A percentile compares a stretch with the other conserved stretches of the same genome.
Conservation (phyloP, 64 coral and sea anemone genomes). For the Anthopleura sola region DNA sequence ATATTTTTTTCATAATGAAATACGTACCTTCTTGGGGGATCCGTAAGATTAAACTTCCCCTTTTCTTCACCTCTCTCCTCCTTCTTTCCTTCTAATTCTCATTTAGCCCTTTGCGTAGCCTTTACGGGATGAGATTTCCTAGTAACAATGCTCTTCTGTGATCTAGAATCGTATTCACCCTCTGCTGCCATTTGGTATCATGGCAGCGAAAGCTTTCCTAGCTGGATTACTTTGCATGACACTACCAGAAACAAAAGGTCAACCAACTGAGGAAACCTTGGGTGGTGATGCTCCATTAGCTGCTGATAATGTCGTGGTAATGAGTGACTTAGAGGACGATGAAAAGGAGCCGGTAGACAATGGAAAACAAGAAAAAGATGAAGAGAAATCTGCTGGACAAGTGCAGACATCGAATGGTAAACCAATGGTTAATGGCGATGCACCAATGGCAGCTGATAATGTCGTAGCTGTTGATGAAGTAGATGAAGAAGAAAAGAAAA, state of each 20-base stretch:
- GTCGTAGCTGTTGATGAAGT: background rate
- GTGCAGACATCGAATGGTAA: background rate
- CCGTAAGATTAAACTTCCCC: too few relatives aligned
- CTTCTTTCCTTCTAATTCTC: background rate
- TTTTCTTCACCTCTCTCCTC: too few relatives aligned
- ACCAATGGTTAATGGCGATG: background rate
- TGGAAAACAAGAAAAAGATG: background rate
- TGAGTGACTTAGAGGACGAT: background rate
- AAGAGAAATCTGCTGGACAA: background rate
- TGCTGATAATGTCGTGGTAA: background rate
- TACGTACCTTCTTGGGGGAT: too few relatives aligned
- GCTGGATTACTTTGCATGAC: slow-evolving; percentile 61
- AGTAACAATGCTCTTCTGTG: background rate
- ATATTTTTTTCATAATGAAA: too few relatives aligned
- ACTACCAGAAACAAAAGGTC: slow-evolving; percentile 54
- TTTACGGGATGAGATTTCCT: background rate
- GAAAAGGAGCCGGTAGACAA: background rate
- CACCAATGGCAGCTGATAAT: background rate
- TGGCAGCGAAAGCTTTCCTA: slow-evolving; percentile 34
- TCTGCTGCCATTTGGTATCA: slow-evolving; percentile 58
- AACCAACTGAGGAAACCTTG: slow-evolving; percentile 57
- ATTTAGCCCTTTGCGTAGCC: background rate
- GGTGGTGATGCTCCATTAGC: slow-evolving; percentile 12
- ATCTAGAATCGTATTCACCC: slow-evolving; percentile 34
- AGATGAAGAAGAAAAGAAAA: background rate